Evolutionary conservation across 2,888 invertebrate species (phyloP), one percentile per base, ranked within the genome.

Genomic region (Cheilosia variabilis): DNA sequence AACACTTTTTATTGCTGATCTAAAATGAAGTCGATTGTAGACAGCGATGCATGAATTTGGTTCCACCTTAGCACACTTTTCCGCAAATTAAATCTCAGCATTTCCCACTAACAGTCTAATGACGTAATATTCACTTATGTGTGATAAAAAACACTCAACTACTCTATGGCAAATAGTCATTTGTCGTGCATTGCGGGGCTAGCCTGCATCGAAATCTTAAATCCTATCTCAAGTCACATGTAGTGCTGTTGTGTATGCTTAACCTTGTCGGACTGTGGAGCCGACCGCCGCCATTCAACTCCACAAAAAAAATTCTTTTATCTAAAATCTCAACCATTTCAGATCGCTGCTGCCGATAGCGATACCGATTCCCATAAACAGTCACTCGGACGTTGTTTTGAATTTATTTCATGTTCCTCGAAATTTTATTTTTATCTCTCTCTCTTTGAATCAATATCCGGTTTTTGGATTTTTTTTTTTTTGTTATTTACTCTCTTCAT

Each of bases 301-400:
- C 22, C 37, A 62, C n/a, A 58, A 68, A 62, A 55, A 62, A 41
- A 45, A 19, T 34, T 0, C 50, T 24, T 58, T 53, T 73, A 80
- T 66, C 72, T 66, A 9, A 24, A 72, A 72, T 79, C 78, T 50
- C 50, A 72, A 58, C 13, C 66, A 73, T 77, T 78, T 73, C 17
- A 68, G 43, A 78, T 83, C 72, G 55, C 55, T 69, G 55, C 55
- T 69, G 72, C 58, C 71, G 78, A 79, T 72, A 62, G 69, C 60
- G 68, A 77, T 65, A 71, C 53, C 69, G 43, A 73, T 78, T 66
- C 78, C 72, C 78, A 83, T 78, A 73, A 83, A 77, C 72, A 79
- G 65, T 65, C 72, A 58, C 22, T 57, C 41, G 17, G 78, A 57
- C 78, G 47, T 73, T 66, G 37, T 72, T 31, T 72, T 57, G 66